Evolutionary conservation across 2,888 invertebrate species (phyloP).

Genomic region (Amblyjoppa proteus): DNA sequence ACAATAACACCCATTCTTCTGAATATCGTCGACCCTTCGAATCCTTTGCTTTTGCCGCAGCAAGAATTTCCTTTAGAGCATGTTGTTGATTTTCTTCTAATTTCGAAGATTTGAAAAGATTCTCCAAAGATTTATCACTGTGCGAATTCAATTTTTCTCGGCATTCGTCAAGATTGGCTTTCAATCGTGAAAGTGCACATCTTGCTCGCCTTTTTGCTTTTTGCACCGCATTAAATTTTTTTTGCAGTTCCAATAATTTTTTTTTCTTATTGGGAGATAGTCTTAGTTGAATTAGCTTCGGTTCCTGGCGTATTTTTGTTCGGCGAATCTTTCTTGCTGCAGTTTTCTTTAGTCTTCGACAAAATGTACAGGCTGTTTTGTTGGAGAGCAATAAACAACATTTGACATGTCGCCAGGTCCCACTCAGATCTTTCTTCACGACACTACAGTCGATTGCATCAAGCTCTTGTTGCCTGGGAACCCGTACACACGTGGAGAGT

Average conservation of each 20-base stretch:
- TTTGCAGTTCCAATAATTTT: neutral
- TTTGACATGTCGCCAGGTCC: constrained; percentile 22
- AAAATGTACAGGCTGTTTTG: constrained; percentile 14
- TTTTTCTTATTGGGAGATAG: neutral
- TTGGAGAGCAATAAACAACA: constrained; percentile 23
- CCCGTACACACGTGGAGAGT: constrained; percentile 5
- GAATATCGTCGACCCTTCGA: constrained; percentile 61
- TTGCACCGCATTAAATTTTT: neutral
- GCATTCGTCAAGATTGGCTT: neutral
- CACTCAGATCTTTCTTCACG: neutral
- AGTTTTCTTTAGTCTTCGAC: constrained; percentile 7
- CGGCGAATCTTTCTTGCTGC: neutral
- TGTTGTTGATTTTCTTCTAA: constrained; percentile 41
- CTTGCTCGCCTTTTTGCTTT: neutral
- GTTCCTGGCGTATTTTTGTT: neutral
- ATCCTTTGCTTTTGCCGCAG: constrained; percentile 59
- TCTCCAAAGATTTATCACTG: constrained; percentile 5
- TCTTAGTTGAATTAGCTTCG: neutral
- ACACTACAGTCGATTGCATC: constrained; percentile 3
- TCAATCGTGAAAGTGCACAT: neutral
- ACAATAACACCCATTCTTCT: constrained; percentile 68
- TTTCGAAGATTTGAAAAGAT: constrained; percentile 6
- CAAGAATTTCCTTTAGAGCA: constrained; percentile 60
- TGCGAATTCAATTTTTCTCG: constrained; percentile 10
- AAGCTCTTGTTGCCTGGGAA: constrained; percentile 7